Evolutionary conservation across 2,888 invertebrate species (phyloP), one percentile per base, ranked within the genome.

Genomic region (Alloplasta piceator): DNA sequence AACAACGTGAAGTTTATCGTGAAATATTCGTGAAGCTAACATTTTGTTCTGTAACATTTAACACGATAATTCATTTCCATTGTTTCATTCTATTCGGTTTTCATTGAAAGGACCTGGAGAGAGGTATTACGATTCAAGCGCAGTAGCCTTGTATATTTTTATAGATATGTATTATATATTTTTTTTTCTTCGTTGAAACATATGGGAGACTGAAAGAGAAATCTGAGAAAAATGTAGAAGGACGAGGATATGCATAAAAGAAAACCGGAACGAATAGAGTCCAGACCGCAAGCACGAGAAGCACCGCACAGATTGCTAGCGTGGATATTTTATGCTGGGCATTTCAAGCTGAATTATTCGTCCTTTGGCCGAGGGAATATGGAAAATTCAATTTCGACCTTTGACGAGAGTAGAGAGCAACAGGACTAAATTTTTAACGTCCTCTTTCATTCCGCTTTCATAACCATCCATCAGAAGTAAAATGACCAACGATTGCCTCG

Each of bases 201-300:
- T 36, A 41, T 36, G 52, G 26, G 26, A n/a, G n/a, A 50, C 60
- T 14, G 63, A 56, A 63, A 71, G 46, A 66, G 55, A 75, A 70
- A 79, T 56, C 52, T 60, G 50, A 38, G 39, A 46, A 66, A 77
- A 80, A 58, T 26, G 26, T 26, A 26, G 26, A 26, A 26, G 61
- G 16, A 50, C 12, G 61, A 52, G 52, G 9, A 48, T 41, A 39
- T 16, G 5, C 52, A n/a, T 41, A 36, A 39, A 48, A 55, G 46
- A 14, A 39, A 68, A 10, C 71, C 36, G 50, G 64, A 46, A 58
- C 12, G 64, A 64, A 63, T 12, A 70, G 52, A 64, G 70, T 60
- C 56, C 50, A 60, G 48, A 39, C 75, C 80, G 26, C 66, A 75
- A 71, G 48, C 52, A 50, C 60, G 52, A 66, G 75, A 58, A 10